Evolutionary conservation across 2,797 vertebrate species (phyloP).

Genomic region (Falco berigora): DNA sequence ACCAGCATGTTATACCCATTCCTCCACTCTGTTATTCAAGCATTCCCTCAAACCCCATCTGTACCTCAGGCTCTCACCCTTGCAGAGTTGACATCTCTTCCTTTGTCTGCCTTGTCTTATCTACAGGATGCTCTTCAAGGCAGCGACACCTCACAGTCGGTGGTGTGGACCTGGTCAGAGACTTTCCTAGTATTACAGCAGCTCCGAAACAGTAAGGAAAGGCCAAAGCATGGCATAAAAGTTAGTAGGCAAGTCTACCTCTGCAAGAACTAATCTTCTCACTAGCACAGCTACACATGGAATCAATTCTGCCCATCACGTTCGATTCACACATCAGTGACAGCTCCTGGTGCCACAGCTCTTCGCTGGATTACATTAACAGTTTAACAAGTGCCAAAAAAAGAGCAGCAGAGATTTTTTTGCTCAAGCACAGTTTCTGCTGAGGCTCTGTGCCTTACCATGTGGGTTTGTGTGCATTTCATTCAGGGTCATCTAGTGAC

Average conservation of each 20-base stretch:
- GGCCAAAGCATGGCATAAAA: neutral
- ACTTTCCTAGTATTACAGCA: neutral
- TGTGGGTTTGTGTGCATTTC: neutral
- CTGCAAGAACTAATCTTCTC: neutral
- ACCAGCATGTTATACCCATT: neutral
- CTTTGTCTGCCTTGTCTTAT: neutral
- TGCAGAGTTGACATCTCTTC: neutral
- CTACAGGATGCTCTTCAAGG: neutral
- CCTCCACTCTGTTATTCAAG: neutral
- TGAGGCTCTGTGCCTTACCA: neutral
- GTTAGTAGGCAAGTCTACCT: neutral
- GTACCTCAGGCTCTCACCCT: neutral
- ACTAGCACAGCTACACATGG: neutral
- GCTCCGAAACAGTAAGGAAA: neutral
- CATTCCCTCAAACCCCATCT: neutral
- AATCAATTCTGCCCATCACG: neutral
- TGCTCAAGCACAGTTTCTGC: neutral
- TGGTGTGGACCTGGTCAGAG: neutral
- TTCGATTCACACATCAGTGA: neutral
- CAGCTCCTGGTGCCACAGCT: neutral
- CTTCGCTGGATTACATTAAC: neutral
- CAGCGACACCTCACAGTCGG: neutral
- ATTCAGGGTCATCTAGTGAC: neutral
- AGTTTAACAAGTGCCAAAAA: neutral
- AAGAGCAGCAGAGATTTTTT: neutral